Evolutionary conservation across 1,140 invertebrate species (phyloP), one percentile per base, ranked within the genome.

Genomic region (Pinna nobilis): DNA sequence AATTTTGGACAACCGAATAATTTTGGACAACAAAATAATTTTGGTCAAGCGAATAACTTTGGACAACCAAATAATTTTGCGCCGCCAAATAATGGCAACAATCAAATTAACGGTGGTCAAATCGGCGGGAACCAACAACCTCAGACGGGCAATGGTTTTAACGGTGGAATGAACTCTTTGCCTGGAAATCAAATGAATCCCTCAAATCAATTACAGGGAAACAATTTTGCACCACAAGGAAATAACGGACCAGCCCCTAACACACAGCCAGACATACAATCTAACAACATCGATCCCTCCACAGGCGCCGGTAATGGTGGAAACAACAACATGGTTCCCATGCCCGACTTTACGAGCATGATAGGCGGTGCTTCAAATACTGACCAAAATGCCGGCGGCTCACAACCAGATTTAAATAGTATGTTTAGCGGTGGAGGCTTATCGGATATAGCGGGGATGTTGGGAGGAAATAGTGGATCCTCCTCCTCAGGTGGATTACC

Each of bases 351-450:
- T 20, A 47, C 2, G 3, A 2, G 15, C 15, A 15, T 1, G 20
- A 15, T 1, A 47, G 20, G 20, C 44, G 20, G 20, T 47, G 60
- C 60, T 25, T 41, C 60, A 37, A 35, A 63, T 28, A 35, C 60
- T 63, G 32, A 63, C 41, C 25, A 9, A 23, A 25, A 47, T 44
- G 20, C 60, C n/a, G 37, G 20, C 25, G 60, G 20, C 20, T 41
- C 20, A 28, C 60, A 63, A 23, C 33, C 35, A 5, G 39, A 69
- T 28, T 30, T 68, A 32, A 49, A 74, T 50, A 28, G 59, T 20
- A 25, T 55, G 23, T 33, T 60, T 32, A 53, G 66, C 4, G 66
- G 66, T 44, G 65, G 65, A 11, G 65, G 53, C 23, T 35, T 70
- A 32, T 57, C 67, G 25, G 67, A 70, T 39, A 25, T 70, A 18